phyloP scores from a whole-genome alignment of 2,888 invertebrate species.

The Yponomeuta sedellus region DNA sequence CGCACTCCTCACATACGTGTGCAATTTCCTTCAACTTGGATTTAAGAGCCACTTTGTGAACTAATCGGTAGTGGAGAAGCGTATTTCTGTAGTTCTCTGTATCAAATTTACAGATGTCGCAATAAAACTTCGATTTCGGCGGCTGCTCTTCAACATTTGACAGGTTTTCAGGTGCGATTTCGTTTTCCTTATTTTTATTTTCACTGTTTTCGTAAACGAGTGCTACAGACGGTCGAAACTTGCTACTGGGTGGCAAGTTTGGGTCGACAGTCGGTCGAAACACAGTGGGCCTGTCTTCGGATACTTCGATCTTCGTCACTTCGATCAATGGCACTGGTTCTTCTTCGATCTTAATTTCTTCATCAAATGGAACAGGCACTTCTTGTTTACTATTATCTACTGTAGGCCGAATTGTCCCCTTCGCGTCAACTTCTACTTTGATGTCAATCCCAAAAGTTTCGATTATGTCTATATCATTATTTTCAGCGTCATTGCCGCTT shows the following conservation, averaged over 20 bases:
- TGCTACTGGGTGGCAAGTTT: neutral
- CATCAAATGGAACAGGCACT: too few relatives aligned
- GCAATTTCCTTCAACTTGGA: neutral
- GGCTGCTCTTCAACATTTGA: slow-evolving; percentile 15
- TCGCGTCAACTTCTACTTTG: too few relatives aligned
- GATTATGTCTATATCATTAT: too few relatives aligned
- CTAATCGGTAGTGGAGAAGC: neutral
- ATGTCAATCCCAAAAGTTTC: too few relatives aligned
- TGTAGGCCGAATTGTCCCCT: too few relatives aligned
- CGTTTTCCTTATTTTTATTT: neutral
- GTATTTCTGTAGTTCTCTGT: slow-evolving; percentile 18
- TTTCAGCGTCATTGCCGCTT: neutral
- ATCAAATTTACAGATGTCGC: slow-evolving; percentile 48
- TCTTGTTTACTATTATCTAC: too few relatives aligned
- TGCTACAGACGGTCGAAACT: neutral
- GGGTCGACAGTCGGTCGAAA: neutral
- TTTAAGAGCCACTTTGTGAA: neutral
- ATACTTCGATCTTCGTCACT: too few relatives aligned
- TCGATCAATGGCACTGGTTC: too few relatives aligned
- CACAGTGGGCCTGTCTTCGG: neutral
- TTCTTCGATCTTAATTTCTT: too few relatives aligned
- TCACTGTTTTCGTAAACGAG: slow-evolving; percentile 13
- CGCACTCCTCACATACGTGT: neutral
- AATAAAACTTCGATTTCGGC: slow-evolving; percentile 36
- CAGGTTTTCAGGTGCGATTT: slow-evolving; percentile 12